Percentiles rank a stretch among this genome's conserved stretches.
These are phyloP conservation scores for Brachionus paranguensis DNA, from an alignment of 1,140 invertebrate species.

Conservation along the genomic window DNA sequence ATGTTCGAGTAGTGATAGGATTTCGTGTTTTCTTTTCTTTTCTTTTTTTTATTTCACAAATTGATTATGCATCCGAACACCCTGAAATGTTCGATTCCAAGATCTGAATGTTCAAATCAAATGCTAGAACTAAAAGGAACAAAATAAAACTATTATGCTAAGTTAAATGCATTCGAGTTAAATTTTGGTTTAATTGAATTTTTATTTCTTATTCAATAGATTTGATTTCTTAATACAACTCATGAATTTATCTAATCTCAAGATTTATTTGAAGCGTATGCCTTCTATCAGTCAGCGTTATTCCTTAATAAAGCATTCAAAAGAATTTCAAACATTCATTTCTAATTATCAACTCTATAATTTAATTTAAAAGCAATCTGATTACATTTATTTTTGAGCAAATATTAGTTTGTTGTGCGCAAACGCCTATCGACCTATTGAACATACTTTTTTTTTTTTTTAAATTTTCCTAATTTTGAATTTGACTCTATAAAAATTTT, in stretches of 20 bases:
- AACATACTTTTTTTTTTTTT: not conserved
- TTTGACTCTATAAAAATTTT: not conserved
- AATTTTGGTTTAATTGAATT: not conserved
- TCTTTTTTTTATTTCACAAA: not conserved
- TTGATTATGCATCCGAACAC: not conserved
- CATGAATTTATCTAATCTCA: not conserved
- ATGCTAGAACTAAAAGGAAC: not conserved
- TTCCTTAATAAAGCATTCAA: not conserved
- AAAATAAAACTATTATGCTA: not conserved
- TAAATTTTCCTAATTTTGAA: not conserved
- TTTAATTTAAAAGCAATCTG: not conserved
- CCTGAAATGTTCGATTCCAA: not conserved
- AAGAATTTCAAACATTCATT: not conserved
- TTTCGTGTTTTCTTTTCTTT: not conserved
- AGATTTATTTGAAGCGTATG: not conserved
- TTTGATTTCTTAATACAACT: not conserved
- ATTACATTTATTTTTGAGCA: not conserved
- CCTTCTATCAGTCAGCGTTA: not conserved
- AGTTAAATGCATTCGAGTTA: not conserved
- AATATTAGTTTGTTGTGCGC: not conserved
- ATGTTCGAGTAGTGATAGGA: not conserved
- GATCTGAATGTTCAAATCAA: not conserved
- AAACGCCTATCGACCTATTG: not conserved
- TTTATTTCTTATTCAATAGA: not conserved
- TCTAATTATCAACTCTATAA: not conserved